Evolutionary conservation across 2,888 invertebrate genomes (phyloP), one percentile per base, ranked within the genome.

Genomic region (Heliconius ethilla): DNA sequence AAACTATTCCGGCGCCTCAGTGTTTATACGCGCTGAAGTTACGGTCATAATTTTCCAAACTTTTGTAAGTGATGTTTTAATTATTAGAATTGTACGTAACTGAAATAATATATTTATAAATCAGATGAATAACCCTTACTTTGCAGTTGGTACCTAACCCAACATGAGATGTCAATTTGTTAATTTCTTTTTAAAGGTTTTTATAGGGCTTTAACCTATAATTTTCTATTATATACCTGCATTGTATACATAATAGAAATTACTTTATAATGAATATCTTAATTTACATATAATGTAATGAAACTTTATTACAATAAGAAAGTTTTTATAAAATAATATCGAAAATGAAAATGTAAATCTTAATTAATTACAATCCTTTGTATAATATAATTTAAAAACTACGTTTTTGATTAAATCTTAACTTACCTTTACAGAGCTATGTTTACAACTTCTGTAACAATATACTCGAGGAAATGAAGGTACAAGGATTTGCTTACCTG

Each of bases 401-500:
- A 27, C 9, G 59, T 59, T n/a, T 45, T 25, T 66, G 7, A 15
- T 51, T 67, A 40, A 59, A 51, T 73, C 65, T 45, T 66, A 33
- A 75, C 80, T 70, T 76, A 81, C 79, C 80, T 78, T 79, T 65
- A 62, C 62, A 74, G 63, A 55, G 55, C 66, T 70, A 45, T 70
- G 40, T 5, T 37, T 25, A 69, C 33, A 77, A 70, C 74, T 59
- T 69, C 25, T 66, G 79, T 76, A 75, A 70, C 66, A 79, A 76
- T 67, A 72, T 70, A 79, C 67, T 70, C 76, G 69, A 78, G 67
- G 72, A 78, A 74, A 76, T 65, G 78, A 72, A 78, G 66, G 79
- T 77, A 76, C 72, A 73, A 79, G 76, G 55, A 84, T 86, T 83
- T 82, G 83, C 88, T 90, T 90, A 91, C 91, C 91, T 91, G 90